These are phyloP conservation scores for Menura novaehollandiae DNA, from an alignment of 2,113 vertebrate species.

Conservation along the genomic window DNA sequence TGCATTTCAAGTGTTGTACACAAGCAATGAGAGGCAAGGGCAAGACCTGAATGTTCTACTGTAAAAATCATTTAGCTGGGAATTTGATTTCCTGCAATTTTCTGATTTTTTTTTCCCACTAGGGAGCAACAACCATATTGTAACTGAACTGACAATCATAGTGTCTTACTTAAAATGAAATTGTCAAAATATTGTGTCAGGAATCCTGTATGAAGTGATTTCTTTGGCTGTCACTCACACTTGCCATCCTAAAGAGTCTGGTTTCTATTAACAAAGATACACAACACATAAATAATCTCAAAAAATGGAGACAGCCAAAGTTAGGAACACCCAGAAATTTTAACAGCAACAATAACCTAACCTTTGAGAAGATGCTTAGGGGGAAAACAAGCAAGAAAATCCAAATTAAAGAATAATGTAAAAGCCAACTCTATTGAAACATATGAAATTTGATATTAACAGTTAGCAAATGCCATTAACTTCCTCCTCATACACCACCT, in stretches of 20 bases:
- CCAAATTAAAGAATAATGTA: not conserved
- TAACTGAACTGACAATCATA: slow-evolving; percentile 60
- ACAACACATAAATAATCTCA: not conserved
- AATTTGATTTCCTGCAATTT: slow-evolving; percentile 47
- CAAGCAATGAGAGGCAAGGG: not conserved
- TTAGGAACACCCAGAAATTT: not conserved
- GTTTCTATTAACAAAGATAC: not conserved
- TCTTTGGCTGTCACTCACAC: slow-evolving; percentile 51
- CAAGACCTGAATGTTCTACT: slow-evolving; percentile 24
- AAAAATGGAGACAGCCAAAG: not conserved
- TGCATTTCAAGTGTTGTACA: not conserved
- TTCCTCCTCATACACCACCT: not conserved
- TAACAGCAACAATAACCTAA: not conserved
- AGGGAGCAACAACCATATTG: slow-evolving; percentile 46
- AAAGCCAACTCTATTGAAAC: not conserved
- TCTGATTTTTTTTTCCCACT: not conserved
- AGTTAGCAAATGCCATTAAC: not conserved
- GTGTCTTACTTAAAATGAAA: slow-evolving; percentile 36
- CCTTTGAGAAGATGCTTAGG: not conserved
- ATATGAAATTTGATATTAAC: not conserved
- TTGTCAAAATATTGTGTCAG: slow-evolving; percentile 71
- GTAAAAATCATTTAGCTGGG: slow-evolving; percentile 21
- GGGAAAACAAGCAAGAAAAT: not conserved
- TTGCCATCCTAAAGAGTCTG: slow-evolving; percentile 25
- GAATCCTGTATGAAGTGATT: slow-evolving; percentile 20